These are phyloP conservation scores for Habrosyne pyritoides DNA, from an alignment of 2,888 invertebrate species.

Conservation along the genomic window DNA sequence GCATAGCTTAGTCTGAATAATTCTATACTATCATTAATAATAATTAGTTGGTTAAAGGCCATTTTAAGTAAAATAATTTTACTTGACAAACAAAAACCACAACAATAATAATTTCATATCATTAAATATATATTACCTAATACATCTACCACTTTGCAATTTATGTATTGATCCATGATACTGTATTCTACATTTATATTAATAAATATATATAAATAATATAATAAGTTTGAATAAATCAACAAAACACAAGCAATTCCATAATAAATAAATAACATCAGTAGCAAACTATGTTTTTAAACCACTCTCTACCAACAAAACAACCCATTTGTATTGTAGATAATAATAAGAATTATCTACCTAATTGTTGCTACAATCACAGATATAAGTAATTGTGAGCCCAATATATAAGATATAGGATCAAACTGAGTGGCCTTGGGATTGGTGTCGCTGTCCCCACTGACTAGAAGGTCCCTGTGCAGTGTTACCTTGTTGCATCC, in stretches of 20 bases:
- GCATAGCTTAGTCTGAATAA: constrained; percentile 11
- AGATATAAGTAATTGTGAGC: constrained; percentile 83
- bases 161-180: constrained; percentile 53
- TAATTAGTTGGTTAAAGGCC: constrained; percentile 29
- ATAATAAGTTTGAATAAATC: constrained; percentile 57
- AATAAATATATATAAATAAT: constrained; percentile 44
- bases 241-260: constrained; percentile 78
- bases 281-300: constrained; percentile 68
- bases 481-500: constrained; percentile 88
- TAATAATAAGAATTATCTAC: constrained; percentile 77
- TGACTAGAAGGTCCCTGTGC: constrained; percentile 83
- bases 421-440: constrained; percentile 82
- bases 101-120: constrained; percentile 39
- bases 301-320: constrained; percentile 72
- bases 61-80: constrained; percentile 32
- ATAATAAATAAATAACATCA: constrained; percentile 81
- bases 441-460: constrained; percentile 81
- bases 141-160: constrained; percentile 37
- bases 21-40: constrained; percentile 18
- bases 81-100: constrained; percentile 52
- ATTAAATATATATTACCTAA: constrained; percentile 38
- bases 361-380: constrained; percentile 83
- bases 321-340: constrained; percentile 72
- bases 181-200: constrained; percentile 48
- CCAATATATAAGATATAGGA: constrained; percentile 69